Evolutionary conservation across 2,113 vertebrate species (phyloP), one percentile per base, ranked within the genome.

Genomic region (Ceratotherium simum): DNA sequence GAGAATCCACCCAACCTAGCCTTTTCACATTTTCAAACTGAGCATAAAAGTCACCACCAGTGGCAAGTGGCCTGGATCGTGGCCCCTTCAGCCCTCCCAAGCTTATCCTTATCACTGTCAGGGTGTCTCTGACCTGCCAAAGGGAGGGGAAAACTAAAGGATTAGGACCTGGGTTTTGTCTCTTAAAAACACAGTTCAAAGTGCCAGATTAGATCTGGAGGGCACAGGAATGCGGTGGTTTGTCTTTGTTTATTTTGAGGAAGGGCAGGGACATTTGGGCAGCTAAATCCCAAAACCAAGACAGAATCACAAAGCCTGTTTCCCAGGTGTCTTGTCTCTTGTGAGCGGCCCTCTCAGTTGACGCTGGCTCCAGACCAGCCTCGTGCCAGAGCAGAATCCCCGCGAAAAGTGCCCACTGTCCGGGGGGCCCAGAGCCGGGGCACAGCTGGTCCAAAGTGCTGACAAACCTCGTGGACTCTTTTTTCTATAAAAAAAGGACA

Each of bases 241-340:
- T 85, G 83, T 90, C 54, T 92, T 96, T 98, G 96, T 96, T 97
- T 97, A 96, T 95, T 97, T 88, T 97, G 87, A 97, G 72, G 87
- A 90, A 69, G 21, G 79, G 9, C 87, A 85, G 90, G 84, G 80
- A 81, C 83, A 94, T 75, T 90, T 88, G 51, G 60, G 67, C 76
- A 92, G n/a, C 39, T 70, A 87, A 86, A 91, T 83, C 72, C 64
- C 60, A 39, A 62, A 90, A 96, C 14, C 27, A 72, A 91, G 90
- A 95, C 7, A 62, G 64, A 81, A 76, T 94, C 75, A 39, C 70
- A 64, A 82, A 81, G 67, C 54, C n/a, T 18, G 9, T 91, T 90
- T 91, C 48, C 92, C 75, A 46, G 51, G 56, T 56, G 65, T 42
- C 83, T 62, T 83, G 1, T 42, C 11, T 69, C 70, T 65, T 54